Base-by-base conservation (phyloP, 2,888 invertebrate species). In the Lasioglossum malachurum region DNA sequence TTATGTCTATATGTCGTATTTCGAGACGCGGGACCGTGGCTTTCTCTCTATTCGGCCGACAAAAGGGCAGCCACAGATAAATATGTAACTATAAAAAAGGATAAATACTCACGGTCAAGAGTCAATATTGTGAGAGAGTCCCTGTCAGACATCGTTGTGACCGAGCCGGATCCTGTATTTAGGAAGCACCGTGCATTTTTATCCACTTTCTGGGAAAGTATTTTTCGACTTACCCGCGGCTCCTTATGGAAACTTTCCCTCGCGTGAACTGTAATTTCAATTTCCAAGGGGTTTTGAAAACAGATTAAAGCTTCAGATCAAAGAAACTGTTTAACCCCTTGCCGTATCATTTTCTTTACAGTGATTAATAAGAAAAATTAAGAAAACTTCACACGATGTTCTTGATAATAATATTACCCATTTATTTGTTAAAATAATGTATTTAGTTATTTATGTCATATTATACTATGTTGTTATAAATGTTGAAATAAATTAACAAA, bases 41-140 rank as follows among this genome's bases (percentile, higher is more conserved):
- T 88, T 86, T 87, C 88, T 84, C 89, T 87, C 90, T 86, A 88
- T 82, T 84, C 87, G 84, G 35, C 92, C 91, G 91, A 90, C 90
- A 92, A 92, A 92, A 91, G 90, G 88, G 80, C 91, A 91, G 90
- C 86, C 89, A 87, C 88, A 85, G 88, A 91, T 91, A 92, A 92
- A 92, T 92, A 89, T 90, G 87, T 87, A 89, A 89, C 87, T 88
- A 90, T 90, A 92, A 91, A 93, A 92, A 87, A 89, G 88, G 85
- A 92, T 92, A 93, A 94, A 94, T 92, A 92, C 93, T 93, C 91
- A 91, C 92, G 93, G 92, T 91, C 91, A 91, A 92, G 90, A 92
- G 93, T 94, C 94, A 94, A 94, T 94, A 94, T 94, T 94, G 92
- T 92, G 89, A 89, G 88, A 91, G 90, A 77, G 91, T 83, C 91